Evolutionary conservation across 2,113 vertebrate genomes (phyloP), one percentile per base, ranked within the genome.

Genomic region (Syngnathus typhle): DNA sequence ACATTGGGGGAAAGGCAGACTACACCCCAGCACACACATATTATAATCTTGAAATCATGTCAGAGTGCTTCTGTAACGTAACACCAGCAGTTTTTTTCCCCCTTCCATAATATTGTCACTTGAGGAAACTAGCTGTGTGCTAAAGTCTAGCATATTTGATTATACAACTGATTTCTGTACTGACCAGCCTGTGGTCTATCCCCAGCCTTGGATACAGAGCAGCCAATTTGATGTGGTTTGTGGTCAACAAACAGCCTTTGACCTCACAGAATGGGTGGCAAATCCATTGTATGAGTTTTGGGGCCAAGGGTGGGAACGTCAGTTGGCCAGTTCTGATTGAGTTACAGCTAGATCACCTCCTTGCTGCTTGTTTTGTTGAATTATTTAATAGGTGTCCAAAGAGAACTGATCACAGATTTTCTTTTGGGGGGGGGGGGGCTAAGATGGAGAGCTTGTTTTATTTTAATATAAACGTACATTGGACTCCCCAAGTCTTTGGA

Each of bases 191-290:
- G 83, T 76, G 87, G 81, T 85, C 75, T 75, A 4, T 21, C 5
- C 67, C 64, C 23, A 58, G 66, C 69, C 65, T 44, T 13, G 65
- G 74, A 68, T 64, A 71, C 64, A 72, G 69, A 82, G 71, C 61
- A 58, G 46, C 49, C 77, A 80, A 84, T 84, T 86, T 81, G 78
- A 79, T 89, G 91, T 88, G 90, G 90, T 89, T 90, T 92, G 89
- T 80, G 84, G 89, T 87, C 75, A 89, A 82, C 83, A 86, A 78
- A 62, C 72, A 56, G 73, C 74, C 88, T 88, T 84, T 92, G 89
- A 90, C 91, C 89, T 90, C 70, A 72, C 70, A 70, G 68, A 69
- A 77, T 66, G 56, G 78, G 65, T 59, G 68, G 64, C 23, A 3
- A 73, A 71, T 81, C 81, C 74, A 68, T 49, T 77, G 82, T 77